A percentile compares a stretch with the other conserved stretches of the same genome.
Conservation (phyloP, 2,113 vertebrate genomes). For the Rhinolophus ferrumequinum region DNA sequence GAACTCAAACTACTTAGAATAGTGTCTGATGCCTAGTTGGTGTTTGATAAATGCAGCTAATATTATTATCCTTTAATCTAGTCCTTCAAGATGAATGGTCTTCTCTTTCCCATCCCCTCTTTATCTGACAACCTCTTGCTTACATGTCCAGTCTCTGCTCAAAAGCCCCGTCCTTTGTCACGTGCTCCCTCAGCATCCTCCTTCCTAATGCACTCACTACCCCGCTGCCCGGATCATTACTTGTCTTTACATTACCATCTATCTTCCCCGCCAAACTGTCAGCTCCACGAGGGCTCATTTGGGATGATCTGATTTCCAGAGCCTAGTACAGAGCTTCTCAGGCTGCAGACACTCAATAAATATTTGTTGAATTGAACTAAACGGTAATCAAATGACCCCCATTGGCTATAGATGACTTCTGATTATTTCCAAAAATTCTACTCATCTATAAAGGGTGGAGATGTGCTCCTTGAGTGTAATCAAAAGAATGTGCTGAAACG, state of each 20-base stretch:
- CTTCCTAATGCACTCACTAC: too few species aligned
- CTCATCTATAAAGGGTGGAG: background rate
- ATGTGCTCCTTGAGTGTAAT: background rate
- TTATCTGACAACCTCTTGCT: background rate
- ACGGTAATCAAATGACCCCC: background rate
- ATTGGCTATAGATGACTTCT: background rate
- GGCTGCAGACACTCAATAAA: background rate
- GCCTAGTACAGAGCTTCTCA: background rate
- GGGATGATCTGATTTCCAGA: background rate
- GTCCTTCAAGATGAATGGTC: background rate
- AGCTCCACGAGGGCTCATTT: background rate
- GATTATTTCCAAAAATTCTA: background rate
- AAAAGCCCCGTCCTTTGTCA: background rate
- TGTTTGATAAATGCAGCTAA: background rate
- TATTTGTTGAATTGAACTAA: background rate
- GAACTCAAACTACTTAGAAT: background rate
- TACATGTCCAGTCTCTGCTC: background rate
- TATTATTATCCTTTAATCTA: background rate
- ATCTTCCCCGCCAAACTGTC: background rate
- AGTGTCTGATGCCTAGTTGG: background rate
- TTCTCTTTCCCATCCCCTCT: background rate
- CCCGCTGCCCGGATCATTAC: accelerated
- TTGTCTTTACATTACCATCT: background rate
- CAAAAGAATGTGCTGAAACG: background rate
- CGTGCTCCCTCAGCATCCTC: accelerated